Conservation (phyloP, 2,113 vertebrate species). For the Puffinus mauretanicus region DNA sequence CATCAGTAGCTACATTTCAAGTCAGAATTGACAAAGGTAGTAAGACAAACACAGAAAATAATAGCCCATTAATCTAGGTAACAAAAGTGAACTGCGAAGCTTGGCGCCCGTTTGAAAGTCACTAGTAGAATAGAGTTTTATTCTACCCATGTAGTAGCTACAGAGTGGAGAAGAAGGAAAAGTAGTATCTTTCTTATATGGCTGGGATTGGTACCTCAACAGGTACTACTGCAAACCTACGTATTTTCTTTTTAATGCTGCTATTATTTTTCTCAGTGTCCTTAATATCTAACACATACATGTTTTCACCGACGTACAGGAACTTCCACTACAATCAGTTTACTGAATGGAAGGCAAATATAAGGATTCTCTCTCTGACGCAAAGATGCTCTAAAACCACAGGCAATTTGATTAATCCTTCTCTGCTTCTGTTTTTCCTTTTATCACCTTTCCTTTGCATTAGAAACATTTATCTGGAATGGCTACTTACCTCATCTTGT, state of each 20-base stretch:
- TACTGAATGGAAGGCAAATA: neutral
- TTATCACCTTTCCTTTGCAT: neutral
- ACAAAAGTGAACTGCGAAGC: neutral
- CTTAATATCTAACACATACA: neutral
- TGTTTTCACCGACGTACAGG: neutral
- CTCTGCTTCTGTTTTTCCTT: neutral
- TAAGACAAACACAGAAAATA: conserved; percentile 22
- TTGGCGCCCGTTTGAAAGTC: neutral
- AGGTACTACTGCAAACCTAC: neutral
- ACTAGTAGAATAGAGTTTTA: neutral
- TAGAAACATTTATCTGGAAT: neutral
- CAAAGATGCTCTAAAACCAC: neutral
- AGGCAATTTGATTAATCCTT: neutral
- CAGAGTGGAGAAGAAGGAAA: neutral
- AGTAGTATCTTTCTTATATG: neutral
- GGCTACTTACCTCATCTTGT: neutral
- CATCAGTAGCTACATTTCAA: neutral
- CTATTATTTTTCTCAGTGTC: neutral
- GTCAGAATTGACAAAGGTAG: conserved; percentile 24
- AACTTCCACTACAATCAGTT: neutral
- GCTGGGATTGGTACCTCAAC: neutral
- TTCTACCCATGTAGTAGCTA: neutral
- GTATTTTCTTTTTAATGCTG: neutral
- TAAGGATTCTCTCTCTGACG: neutral
- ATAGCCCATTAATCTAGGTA: conserved; percentile 15